Evolutionary conservation across 92 coral and sea anemone species (phyloP), one percentile per base, ranked within the genome.

Genomic region (Porites lobata): DNA sequence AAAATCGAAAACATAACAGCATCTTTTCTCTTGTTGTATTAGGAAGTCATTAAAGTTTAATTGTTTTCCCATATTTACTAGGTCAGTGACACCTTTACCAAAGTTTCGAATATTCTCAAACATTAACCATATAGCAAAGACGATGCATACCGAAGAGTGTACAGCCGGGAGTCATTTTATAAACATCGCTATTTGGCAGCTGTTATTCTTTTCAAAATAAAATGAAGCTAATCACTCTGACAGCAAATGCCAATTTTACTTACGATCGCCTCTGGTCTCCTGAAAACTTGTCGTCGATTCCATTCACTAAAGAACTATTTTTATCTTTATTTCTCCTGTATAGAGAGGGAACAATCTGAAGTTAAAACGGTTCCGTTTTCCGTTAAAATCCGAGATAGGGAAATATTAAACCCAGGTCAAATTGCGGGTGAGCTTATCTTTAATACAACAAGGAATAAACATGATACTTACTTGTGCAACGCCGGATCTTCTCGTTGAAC

Each of bases 41-140:
- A 85, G 85, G 70, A 58, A 72, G 72, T 75, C 90, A 90, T 90
- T 90, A 90, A 90, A 79, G 50, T 90, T 90, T 90, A 90, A 90
- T 90, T 85, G 86, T 65, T 71, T 52, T 32, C n/a, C 56, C 77
- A 15, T 17, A 32, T 22, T 56, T 11, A 56, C 69, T 56, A 58
- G 57, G 68, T 82, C 69, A 38, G 17, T 54, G 78, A 69, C 67
- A 82, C 53, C 75, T 82, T 59, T 18, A 38, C 29, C 70, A 53
- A 29, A 52, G 38, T 21, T 65, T 10, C 70, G 54, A 58, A 56
- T 19, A 71, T 59, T 69, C 86, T 32, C 69, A 9, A 24, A 51
- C n/a, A 50, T 18, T 58, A 24, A 82, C 6, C 38, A 59, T 61
- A 18, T 13, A 20, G 29, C 56, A 10, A 21, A 22, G 24, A 24